Evolutionary conservation across 2,797 vertebrate genomes (phyloP).

Genomic region (Rhabdomys pumilio): DNA sequence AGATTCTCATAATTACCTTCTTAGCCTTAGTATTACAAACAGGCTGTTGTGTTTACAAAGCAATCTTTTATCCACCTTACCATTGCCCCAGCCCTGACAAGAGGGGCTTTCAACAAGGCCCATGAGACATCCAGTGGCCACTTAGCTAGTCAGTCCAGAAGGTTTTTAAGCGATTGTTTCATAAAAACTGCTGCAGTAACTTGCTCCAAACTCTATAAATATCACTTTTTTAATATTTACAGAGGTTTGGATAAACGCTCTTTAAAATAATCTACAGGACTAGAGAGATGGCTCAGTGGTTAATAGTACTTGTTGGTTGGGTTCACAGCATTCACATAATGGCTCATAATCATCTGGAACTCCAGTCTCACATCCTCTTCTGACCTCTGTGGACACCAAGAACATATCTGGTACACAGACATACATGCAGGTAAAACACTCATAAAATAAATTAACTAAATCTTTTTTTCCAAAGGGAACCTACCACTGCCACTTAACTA

Average conservation of each 20-base stretch:
- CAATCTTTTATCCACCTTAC: neutral
- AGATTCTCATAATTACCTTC: too few relatives aligned
- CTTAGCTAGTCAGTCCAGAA: neutral
- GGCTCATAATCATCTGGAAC: neutral
- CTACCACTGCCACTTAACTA: neutral
- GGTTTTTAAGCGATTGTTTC: neutral
- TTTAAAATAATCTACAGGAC: neutral
- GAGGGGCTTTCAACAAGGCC: conserved; percentile 40
- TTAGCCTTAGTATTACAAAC: neutral
- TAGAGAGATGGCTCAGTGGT: neutral
- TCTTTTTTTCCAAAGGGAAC: neutral
- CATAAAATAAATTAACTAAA: neutral
- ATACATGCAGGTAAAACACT: neutral
- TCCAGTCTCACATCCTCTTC: neutral
- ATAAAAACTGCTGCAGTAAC: neutral
- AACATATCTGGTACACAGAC: neutral
- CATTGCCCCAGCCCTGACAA: neutral
- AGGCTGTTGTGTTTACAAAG: neutral
- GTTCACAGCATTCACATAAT: neutral
- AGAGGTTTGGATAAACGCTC: neutral
- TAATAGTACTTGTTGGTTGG: neutral
- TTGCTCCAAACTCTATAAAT: neutral
- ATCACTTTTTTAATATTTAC: neutral
- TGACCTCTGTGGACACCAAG: neutral
- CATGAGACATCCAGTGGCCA: conserved; percentile 23